Conservation (phyloP, 1,140 invertebrate genomes). For the Acyrthosiphon pisum region DNA sequence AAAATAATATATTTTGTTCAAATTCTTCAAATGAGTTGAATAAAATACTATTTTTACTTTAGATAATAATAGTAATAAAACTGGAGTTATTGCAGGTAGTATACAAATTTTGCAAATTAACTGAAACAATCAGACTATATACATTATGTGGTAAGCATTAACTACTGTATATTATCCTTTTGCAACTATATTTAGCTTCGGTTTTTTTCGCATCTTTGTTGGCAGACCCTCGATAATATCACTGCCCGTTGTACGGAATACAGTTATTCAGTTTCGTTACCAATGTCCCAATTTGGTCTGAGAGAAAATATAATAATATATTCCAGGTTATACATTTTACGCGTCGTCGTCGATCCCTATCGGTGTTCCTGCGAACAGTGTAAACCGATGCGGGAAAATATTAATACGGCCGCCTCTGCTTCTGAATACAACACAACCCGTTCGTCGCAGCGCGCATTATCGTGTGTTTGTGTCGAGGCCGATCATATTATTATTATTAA, state of each 20-base stretch:
- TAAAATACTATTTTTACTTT: not conserved
- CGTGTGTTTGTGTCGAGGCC: not conserved
- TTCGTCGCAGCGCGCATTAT: not conserved
- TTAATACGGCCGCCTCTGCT: not conserved
- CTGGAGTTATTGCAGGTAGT: not conserved
- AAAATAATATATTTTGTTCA: not conserved
- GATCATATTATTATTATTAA: not conserved
- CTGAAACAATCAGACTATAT: not conserved
- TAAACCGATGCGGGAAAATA: not conserved
- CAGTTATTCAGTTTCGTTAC: constrained; percentile 1
- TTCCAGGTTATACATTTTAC: not conserved
- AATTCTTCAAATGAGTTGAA: not conserved
- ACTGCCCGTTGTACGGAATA: not conserved
- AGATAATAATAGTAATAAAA: not conserved
- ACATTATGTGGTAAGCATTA: not conserved
- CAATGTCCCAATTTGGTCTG: not conserved
- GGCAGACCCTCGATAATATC: not conserved
- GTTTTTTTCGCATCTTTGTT: not conserved
- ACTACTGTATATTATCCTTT: not conserved
- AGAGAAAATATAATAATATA: not conserved
- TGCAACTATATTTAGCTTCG: not conserved
- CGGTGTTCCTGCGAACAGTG: not conserved
- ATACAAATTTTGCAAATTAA: not conserved
- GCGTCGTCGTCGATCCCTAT: not conserved
- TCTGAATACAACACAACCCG: not conserved